phyloP scores from a whole-genome alignment of 2,797 vertebrate genomes.

The Notolabrus celidotus region DNA sequence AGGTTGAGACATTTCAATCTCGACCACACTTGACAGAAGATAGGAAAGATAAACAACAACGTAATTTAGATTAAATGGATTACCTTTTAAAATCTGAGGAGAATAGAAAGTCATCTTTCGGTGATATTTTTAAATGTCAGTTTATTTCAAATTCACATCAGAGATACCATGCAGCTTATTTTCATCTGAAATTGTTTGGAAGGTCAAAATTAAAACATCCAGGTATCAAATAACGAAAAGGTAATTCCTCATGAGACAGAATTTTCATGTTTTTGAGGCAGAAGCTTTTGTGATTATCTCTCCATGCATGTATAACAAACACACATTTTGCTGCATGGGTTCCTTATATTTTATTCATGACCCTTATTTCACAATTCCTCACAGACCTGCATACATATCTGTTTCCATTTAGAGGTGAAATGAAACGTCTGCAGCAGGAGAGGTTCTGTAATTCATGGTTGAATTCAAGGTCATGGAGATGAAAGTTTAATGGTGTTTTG shows the following conservation, averaged over 20 bases:
- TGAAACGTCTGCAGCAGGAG: not conserved
- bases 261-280: not conserved
- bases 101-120: too few species aligned
- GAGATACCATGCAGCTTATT: too few species aligned
- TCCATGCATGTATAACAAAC: not conserved
- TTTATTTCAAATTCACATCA: too few species aligned
- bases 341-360: constrained; percentile 11
- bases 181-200: too few species aligned
- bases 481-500: constrained; percentile 5
- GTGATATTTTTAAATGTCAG: too few species aligned
- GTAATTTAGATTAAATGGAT: too few species aligned
- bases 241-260: not conserved
- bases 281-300: not conserved
- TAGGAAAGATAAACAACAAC: too few species aligned
- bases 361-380: not conserved
- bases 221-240: too few species aligned
- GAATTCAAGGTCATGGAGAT: constrained; percentile 3
- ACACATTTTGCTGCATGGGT: not conserved
- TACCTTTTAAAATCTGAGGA: too few species aligned
- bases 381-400: not conserved
- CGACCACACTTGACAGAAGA: too few species aligned
- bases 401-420: constrained; percentile 7
- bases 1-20: too few species aligned
- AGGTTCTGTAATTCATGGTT: constrained; percentile 5
- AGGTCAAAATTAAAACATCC: too few species aligned